Percentiles rank a stretch among this genome's conserved stretches.
These are phyloP conservation scores for Tipula unca DNA, from an alignment of 2,888 invertebrate genomes.

Conservation along the genomic window DNA sequence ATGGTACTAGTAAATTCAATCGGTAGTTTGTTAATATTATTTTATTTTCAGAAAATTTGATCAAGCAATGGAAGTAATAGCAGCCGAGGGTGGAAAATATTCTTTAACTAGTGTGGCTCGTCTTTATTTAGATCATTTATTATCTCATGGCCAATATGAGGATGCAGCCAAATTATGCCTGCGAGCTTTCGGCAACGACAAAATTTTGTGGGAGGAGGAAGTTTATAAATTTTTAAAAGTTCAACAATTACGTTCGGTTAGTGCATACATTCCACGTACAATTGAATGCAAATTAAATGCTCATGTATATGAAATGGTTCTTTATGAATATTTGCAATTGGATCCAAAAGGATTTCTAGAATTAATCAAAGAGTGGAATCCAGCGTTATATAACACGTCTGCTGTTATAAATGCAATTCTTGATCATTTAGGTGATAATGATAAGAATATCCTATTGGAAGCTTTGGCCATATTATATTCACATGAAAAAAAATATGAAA, in stretches of 20 bases:
- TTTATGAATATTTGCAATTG: constrained; percentile 81
- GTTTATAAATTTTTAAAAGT: constrained; percentile 81
- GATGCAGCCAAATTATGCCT: constrained; percentile 81
- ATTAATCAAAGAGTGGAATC: constrained; percentile 82
- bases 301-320: constrained; percentile 87
- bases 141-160: constrained; percentile 60
- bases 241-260: constrained; percentile 70
- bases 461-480: constrained; percentile 84
- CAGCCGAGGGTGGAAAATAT: constrained; percentile 51
- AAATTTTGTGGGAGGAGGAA: constrained; percentile 83
- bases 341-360: constrained; percentile 76
- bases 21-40: not conserved
- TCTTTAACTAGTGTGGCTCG: constrained; percentile 35
- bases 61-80: constrained; percentile 76
- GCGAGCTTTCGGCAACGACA: constrained; percentile 72
- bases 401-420: constrained; percentile 80
- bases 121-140: constrained; percentile 73
- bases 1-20: too few species aligned
- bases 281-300: constrained; percentile 65
- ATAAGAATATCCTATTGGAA: constrained; percentile 69
- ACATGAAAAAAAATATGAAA: constrained; percentile 80
- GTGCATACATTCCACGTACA: constrained; percentile 69
- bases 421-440: constrained; percentile 66
- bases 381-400: constrained; percentile 69
- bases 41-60: constrained; percentile 55